Evolutionary conservation across 2,888 invertebrate species (phyloP).

Genomic region (Pyrrhia umbra): DNA sequence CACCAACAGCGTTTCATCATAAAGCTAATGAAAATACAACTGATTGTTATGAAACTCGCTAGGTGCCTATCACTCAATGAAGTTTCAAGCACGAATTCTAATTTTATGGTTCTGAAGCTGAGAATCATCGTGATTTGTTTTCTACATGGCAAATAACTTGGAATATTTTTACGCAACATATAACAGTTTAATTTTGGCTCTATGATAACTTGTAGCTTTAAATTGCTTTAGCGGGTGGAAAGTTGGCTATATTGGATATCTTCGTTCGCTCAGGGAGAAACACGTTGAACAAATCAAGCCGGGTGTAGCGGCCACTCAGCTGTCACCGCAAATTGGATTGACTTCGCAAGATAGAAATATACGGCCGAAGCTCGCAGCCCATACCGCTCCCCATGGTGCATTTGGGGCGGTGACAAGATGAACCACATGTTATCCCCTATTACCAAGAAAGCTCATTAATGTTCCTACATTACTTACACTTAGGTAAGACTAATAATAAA

Average conservation of each 20-base stretch:
- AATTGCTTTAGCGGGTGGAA: conserved; percentile 47
- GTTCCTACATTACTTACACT: conserved; percentile 10
- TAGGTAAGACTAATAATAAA: conserved; percentile 7
- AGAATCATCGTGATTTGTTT: conserved; percentile 59
- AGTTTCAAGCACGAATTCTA: conserved; percentile 57
- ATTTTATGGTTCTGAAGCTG: conserved; percentile 56
- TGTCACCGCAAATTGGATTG: conserved; percentile 84
- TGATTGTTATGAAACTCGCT: conserved; percentile 52
- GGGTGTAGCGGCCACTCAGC: conserved; percentile 74
- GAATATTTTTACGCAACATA: conserved; percentile 49
- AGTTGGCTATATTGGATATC: conserved; percentile 66
- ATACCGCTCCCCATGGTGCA: conserved; percentile 66
- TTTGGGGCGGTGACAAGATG: conserved; percentile 60
- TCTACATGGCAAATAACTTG: conserved; percentile 51
- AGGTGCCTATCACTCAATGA: conserved; percentile 50
- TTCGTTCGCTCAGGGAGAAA: conserved; percentile 62
- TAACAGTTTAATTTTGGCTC: conserved; percentile 24
- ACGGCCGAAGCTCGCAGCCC: conserved; percentile 47
- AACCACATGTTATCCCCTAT: conserved; percentile 24
- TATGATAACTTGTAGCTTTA: conserved; percentile 41
- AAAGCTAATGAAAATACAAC: conserved; percentile 56
- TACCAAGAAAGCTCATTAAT: conserved; percentile 45
- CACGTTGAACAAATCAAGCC: conserved; percentile 79
- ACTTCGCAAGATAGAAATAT: conserved; percentile 76
- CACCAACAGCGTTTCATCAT: conserved; percentile 43